phyloP scores from a whole-genome alignment of 2,888 invertebrate species.

The Zeuzera pyrina region DNA sequence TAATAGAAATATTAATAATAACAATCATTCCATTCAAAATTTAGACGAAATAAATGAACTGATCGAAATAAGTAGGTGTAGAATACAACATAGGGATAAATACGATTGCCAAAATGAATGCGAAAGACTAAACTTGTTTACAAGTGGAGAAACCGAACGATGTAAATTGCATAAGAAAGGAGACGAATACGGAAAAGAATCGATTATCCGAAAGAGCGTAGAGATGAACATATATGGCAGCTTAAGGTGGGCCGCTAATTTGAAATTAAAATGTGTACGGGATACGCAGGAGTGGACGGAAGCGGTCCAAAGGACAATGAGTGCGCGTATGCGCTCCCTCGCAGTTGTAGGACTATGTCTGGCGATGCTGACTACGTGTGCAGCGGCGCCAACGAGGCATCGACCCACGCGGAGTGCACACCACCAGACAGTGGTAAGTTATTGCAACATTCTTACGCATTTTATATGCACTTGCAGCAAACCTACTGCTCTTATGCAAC shows the following conservation, averaged over 20 bases:
- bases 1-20: conserved; percentile 28
- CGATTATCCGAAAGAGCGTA: conserved; percentile 49
- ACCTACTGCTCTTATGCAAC: too few relatives aligned
- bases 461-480: too few relatives aligned
- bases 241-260: conserved; percentile 48
- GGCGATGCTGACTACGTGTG: conserved; percentile 44
- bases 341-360: conserved; percentile 44
- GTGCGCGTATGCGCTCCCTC: conserved; percentile 37
- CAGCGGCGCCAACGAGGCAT: conserved; percentile 32
- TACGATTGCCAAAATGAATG: conserved; percentile 35
- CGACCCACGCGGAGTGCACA: conserved; percentile 36
- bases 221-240: conserved; percentile 42
- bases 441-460: conserved; percentile 4
- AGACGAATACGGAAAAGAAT: conserved; percentile 50
- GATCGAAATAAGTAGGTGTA: conserved; percentile 63
- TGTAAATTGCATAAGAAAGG: conserved; percentile 44
- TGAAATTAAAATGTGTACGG: conserved; percentile 56
- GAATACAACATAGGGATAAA: conserved; percentile 36
- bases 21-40: conserved; percentile 55
- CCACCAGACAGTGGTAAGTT: conserved; percentile 51
- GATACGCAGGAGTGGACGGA: conserved; percentile 40
- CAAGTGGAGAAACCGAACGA: conserved; percentile 27
- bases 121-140: conserved; percentile 34
- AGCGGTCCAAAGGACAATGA: conserved; percentile 51
- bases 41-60: conserved; percentile 41